Conservation (phyloP, 2,797 vertebrate genomes). For the Pseudocheirus occidentalis region DNA sequence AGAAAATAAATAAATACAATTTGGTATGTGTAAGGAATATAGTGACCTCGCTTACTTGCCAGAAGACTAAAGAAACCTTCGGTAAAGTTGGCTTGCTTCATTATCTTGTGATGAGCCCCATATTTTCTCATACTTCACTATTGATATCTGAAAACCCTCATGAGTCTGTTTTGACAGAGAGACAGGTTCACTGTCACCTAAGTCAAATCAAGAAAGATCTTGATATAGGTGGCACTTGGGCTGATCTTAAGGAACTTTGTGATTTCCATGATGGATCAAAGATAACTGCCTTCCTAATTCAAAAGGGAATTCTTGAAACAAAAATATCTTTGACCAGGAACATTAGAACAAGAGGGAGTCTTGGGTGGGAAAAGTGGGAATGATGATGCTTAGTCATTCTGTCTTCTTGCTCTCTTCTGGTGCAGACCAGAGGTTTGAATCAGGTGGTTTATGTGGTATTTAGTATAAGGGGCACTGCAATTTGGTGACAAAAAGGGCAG, state of each 20-base stretch:
- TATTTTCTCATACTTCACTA: not conserved
- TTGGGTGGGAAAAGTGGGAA: no score
- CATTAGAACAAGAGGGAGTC: no score
- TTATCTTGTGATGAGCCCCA: not conserved
- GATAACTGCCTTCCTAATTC: not conserved
- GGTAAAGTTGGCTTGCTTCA: not conserved
- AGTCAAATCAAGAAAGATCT: not conserved
- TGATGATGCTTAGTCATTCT: no score
- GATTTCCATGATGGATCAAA: not conserved
- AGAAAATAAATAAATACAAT: no score
- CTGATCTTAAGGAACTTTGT: not conserved
- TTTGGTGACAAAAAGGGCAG: no score
- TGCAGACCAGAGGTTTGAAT: no score
- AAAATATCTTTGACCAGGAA: not conserved
- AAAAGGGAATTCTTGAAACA: not conserved
- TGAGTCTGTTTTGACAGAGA: not conserved
- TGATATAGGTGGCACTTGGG: not conserved
- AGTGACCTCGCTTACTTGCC: no score
- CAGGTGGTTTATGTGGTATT: no score
- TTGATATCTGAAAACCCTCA: not conserved
- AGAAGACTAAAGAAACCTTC: no score
- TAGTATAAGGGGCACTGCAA: no score
- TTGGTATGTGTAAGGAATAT: no score
- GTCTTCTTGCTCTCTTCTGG: no score
- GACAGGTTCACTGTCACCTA: not conserved